These are phyloP conservation scores for Megaceryle torquata DNA, from an alignment of 2,113 vertebrate species.

Conservation along the genomic window DNA sequence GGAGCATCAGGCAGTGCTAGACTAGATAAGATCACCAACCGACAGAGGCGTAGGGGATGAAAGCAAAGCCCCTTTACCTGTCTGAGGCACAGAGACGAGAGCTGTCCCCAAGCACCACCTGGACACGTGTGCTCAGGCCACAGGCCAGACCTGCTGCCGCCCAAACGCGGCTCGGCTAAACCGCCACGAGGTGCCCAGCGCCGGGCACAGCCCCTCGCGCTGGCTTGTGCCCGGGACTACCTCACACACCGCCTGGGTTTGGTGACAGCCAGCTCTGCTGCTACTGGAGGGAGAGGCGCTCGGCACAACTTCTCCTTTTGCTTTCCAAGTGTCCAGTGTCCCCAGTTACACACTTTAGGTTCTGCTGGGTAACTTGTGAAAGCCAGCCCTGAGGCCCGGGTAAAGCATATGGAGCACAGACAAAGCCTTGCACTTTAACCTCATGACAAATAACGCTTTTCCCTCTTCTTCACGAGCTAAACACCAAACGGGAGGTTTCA, in stretches of 20 bases:
- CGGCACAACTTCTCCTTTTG: background rate
- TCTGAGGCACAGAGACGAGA: background rate
- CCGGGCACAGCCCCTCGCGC: accelerated
- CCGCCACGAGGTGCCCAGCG: accelerated
- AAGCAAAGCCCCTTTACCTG: background rate
- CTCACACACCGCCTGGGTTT: accelerated
- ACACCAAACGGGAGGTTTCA: background rate
- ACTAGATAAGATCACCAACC: background rate
- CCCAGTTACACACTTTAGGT: background rate
- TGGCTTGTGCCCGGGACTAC: background rate
- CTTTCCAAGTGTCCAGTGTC: background rate
- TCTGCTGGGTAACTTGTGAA: background rate
- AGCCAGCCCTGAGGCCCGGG: background rate
- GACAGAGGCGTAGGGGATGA: background rate
- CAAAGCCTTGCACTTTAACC: background rate
- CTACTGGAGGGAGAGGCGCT: accelerated
- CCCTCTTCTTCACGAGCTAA: background rate
- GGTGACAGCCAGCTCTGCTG: background rate
- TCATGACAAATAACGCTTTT: slow-evolving; percentile 18
- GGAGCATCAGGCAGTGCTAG: background rate
- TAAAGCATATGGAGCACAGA: background rate
- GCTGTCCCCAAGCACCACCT: background rate
- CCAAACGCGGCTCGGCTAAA: accelerated
- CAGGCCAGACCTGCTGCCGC: background rate
- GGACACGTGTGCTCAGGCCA: background rate